Evolutionary conservation across 2,113 vertebrate genomes (phyloP), one percentile per base, ranked within the genome.

Genomic region (Myxocyprinus asiaticus): DNA sequence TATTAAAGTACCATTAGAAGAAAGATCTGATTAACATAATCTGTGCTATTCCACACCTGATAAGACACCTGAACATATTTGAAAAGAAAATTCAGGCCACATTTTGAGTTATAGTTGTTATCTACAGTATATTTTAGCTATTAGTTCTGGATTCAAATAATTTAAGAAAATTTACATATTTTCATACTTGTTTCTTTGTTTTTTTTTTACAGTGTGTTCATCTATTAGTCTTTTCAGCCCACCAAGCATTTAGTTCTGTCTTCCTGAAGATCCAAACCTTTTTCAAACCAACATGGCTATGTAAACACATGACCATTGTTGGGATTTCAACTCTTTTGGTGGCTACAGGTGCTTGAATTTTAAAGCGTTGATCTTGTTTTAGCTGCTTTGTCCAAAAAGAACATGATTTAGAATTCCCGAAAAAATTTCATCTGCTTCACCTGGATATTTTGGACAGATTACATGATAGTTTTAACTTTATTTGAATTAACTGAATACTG

Each of bases 231-330:
- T 59, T 0, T 74, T 10, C 22, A 63, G 58, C 10, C 10, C 33
- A 0, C 62, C 48, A 63, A 33, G 10, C 44, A 48, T 10, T 14
- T n/a, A 15, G n/a, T 6, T 74, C 74, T 78, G 22, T 9, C 33
- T 67, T 70, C 67, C 76, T 76, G 67, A 66, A 69, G 44, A 67
- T 50, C 65, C 10, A 66, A 81, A 56, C 22, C 33, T 50, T n/a
- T 6, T 79, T 74, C 76, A 67, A 77, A 77, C 65, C 75, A 78
- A 78, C 71, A 17, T 75, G 44, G 5, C 45, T 48, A 66, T 55
- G 22, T 33, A n/a, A 15, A n/a, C 15, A 80, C 51, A 72, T 63
- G 73, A 70, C 33, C 64, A 7, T 55, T 58, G 61, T 63, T 51
- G 42, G n/a, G 11, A 3, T 42, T 44, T 45, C 12, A 51, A 7